These are phyloP conservation scores for Drosophila virilis DNA, from an alignment of 1,140 invertebrate species.

Conservation along the genomic window DNA sequence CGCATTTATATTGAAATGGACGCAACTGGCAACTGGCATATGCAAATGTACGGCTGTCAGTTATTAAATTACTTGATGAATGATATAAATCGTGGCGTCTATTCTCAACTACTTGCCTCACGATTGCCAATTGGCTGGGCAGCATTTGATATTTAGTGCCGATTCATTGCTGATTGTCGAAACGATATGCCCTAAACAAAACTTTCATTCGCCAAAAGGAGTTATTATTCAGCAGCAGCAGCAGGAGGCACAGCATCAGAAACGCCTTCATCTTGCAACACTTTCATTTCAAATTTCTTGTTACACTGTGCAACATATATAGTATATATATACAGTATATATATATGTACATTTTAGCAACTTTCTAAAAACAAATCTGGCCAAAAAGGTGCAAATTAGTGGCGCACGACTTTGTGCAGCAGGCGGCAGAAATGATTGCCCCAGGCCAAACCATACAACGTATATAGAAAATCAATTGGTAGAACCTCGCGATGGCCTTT, in stretches of 20 bases:
- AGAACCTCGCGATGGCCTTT: constrained; percentile 57
- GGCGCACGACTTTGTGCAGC: constrained; percentile 63
- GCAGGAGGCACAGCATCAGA: background rate
- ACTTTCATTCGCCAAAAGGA: constrained; percentile 29
- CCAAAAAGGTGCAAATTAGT: constrained; percentile 75
- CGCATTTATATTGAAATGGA: constrained; percentile 42
- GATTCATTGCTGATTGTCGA: constrained; percentile 20
- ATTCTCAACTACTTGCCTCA: constrained; percentile 28
- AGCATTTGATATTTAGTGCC: constrained; percentile 15
- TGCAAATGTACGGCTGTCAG: constrained; percentile 58
- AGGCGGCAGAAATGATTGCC: constrained; percentile 57
- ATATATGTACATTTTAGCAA: constrained; percentile 26
- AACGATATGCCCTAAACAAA: constrained; percentile 6
- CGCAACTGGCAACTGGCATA: constrained; percentile 28
- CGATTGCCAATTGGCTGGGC: constrained; percentile 42
- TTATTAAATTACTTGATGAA: constrained; percentile 75
- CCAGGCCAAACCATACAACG: constrained; percentile 28
- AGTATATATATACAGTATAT: too few species aligned
- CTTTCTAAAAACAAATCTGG: constrained; percentile 66
- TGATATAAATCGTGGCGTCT: constrained; percentile 42
- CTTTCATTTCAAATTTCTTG: constrained; percentile 72
- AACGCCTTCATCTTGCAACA: constrained; percentile 45
- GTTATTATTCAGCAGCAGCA: constrained; percentile 29
- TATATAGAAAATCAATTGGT: constrained; percentile 70
- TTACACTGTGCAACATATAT: constrained; percentile 25